phyloP scores from a whole-genome alignment of 2,888 invertebrate genomes.

The Cryptus armator region DNA sequence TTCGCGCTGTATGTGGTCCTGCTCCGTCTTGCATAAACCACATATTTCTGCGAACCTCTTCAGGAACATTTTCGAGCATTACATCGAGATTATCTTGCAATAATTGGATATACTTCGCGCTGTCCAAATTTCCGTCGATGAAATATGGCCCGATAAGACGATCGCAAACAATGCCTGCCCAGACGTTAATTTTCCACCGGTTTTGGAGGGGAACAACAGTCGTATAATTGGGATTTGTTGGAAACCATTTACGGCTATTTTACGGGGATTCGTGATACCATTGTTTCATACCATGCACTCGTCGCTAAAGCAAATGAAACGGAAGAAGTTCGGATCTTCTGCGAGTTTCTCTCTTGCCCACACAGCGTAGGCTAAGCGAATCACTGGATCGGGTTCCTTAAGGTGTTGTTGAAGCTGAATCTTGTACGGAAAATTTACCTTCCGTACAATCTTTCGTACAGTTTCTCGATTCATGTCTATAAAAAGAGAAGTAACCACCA shows the following conservation, averaged over 20 bases:
- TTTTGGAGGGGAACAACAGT: neutral
- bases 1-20: neutral
- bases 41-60: neutral
- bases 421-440: neutral
- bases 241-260: neutral
- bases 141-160: neutral
- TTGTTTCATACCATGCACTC: neutral
- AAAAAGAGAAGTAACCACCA: too few species aligned
- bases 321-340: neutral
- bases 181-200: slow-evolving; percentile 8
- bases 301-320: neutral
- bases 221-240: neutral
- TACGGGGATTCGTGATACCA: neutral
- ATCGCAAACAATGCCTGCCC: slow-evolving; percentile 3
- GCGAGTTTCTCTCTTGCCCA: neutral
- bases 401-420: neutral
- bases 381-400: neutral
- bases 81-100: neutral
- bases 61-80: neutral
- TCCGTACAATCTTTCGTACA: neutral
- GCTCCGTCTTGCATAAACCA: slow-evolving; percentile 14
- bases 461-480: neutral
- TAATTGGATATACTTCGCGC: neutral
- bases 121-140: neutral
- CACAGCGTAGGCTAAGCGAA: neutral